Percentiles rank a stretch among this genome's conserved stretches.
Conservation (phyloP, 2,113 vertebrate genomes). For the Helogale parvula region DNA sequence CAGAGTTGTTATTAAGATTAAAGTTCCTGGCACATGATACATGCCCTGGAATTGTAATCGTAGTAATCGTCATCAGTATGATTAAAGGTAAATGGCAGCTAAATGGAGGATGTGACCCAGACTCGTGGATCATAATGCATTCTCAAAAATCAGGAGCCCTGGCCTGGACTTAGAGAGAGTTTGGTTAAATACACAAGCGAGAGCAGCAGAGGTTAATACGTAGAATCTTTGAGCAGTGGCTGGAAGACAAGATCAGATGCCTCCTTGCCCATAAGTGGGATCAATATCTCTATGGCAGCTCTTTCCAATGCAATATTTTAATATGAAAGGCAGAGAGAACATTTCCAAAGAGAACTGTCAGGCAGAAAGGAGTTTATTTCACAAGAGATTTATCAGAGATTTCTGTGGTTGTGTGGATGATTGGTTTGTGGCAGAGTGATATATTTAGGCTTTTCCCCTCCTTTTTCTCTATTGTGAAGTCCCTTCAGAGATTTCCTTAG, state of each 20-base stretch:
- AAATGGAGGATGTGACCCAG: not conserved
- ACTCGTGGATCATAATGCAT: not conserved
- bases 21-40: not conserved
- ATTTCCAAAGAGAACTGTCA: slow-evolving; percentile 64
- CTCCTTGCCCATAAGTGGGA: slow-evolving; percentile 29
- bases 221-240: slow-evolving; percentile 15
- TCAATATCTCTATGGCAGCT: slow-evolving; percentile 47
- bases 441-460: not conserved
- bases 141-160: not conserved
- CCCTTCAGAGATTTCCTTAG: slow-evolving; percentile 11
- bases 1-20: not conserved
- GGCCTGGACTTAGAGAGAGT: not conserved
- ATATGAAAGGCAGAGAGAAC: slow-evolving; percentile 66
- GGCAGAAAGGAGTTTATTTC: slow-evolving; percentile 53
- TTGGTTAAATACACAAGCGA: slow-evolving; percentile 17
- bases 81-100: not conserved
- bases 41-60: not conserved
- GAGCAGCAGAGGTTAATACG: not conserved
- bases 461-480: not conserved
- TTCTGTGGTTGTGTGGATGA: slow-evolving; percentile 30
- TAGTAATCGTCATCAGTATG: not conserved
- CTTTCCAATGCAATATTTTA: slow-evolving; percentile 65
- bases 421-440: not conserved
- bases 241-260: slow-evolving; percentile 49
- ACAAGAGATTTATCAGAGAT: slow-evolving; percentile 61